Evolutionary conservation across 2,888 invertebrate genomes (phyloP), one percentile per base, ranked within the genome.

Genomic region (Cephus sareptanus): DNA sequence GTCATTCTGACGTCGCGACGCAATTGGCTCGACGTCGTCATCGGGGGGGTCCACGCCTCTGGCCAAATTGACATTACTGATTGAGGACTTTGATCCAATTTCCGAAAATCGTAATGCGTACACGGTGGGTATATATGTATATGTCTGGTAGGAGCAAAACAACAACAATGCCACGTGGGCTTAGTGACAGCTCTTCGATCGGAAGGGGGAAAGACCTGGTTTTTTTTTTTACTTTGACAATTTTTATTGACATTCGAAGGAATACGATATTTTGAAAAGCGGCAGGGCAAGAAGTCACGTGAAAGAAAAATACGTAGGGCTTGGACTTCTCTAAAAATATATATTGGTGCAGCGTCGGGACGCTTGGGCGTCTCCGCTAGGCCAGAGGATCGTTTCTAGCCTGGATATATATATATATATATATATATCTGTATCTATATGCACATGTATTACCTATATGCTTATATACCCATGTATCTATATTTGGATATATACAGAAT

Each of bases 1-100:
- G 76, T 79, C 73, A 81, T 76, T 77, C 74, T 83, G 83, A 84
- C 83, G 83, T 84, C 82, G 82, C 79, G 68, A 34, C 73, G 78
- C 79, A 83, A 84, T 83, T 81, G 81, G 79, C 74, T 80, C 81
- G 80, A 82, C 81, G 77, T 79, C 80, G 83, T 81, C 71, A 71
- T 30, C 71, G 71, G 71, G 15, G 40, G 34, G 34, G 56, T 56
- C 9, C 31, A 80, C 81, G 82, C 82, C 78, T 77, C 77, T 68
- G 71, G 40, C 30, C 40, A 69, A 74, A 74, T 56, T 56, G 23
- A 56, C 56, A 9, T 56, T 56, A 56, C 9, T 0, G 23, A 23
- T 56, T 23, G 56, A 23, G 56, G 23, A 56, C 23, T 56, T 56
- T 56, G 56, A 56, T 56, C 56, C 23, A 56, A 56, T 56, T 56